A percentile compares a stretch with the other conserved stretches of the same genome.
phyloP scores from a whole-genome alignment of 2,888 invertebrate genomes.

The Alcis repandata region DNA sequence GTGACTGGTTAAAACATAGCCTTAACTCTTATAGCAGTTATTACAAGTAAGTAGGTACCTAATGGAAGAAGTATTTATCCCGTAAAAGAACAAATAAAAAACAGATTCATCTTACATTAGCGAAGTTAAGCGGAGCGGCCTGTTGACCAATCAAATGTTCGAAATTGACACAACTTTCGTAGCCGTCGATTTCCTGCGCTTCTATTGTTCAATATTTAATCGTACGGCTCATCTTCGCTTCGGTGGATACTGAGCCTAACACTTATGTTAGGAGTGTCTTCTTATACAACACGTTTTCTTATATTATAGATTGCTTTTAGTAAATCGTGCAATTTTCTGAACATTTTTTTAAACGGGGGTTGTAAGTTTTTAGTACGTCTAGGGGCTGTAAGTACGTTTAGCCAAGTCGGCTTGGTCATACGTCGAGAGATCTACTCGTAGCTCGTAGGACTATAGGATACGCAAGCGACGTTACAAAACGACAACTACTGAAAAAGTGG shows the following conservation, averaged over 20 bases:
- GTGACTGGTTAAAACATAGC: too few species aligned
- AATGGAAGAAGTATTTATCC: too few species aligned
- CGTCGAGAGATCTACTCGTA: constrained; percentile 60
- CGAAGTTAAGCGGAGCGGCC: too few species aligned
- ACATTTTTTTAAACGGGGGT: neutral
- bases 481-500: neutral
- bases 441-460: constrained; percentile 18
- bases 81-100: too few species aligned
- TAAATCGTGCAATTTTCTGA: neutral
- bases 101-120: too few species aligned
- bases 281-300: neutral
- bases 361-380: constrained; percentile 48
- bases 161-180: neutral
- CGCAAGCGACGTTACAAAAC: constrained; percentile 23
- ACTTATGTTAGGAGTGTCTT: neutral
- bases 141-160: too few species aligned
- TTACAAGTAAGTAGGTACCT: too few species aligned
- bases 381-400: constrained; percentile 72
- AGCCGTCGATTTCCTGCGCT: neutral
- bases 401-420: constrained; percentile 75
- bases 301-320: neutral
- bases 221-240: neutral
- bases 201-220: neutral
- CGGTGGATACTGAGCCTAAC: neutral
- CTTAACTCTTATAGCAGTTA: too few species aligned